A percentile compares a stretch with the other conserved stretches of the same genome.
Evolutionary conservation across 2,888 invertebrate species (phyloP).

Genomic region (Mesorhabditis spiculigera): DNA sequence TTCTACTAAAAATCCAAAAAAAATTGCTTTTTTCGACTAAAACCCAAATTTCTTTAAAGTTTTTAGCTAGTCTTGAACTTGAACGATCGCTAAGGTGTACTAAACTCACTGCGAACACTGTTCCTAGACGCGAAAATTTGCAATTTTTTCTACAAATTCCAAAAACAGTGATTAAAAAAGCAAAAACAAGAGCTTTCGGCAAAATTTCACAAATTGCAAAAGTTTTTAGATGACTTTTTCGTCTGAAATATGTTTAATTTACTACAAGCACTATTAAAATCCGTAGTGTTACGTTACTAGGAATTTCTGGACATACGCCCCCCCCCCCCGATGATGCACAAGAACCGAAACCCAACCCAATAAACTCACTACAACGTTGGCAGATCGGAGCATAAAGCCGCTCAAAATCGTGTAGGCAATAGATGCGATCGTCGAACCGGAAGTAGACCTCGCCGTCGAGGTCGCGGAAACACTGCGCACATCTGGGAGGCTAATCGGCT

Average conservation of each 20-base stretch:
- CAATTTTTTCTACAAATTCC: too few relatives aligned
- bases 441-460: conserved; percentile 96
- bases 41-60: too few relatives aligned
- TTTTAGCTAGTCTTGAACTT: too few relatives aligned
- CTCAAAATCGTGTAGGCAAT: conserved; percentile 37
- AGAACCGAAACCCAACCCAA: neutral
- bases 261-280: neutral
- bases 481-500: conserved; percentile 66
- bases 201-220: too few relatives aligned
- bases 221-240: neutral
- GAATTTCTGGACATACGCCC: neutral
- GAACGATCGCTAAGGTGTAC: too few relatives aligned
- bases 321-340: neutral
- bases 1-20: too few relatives aligned
- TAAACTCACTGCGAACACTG: too few relatives aligned
- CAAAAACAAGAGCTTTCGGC: too few relatives aligned
- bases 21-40: too few relatives aligned
- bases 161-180: too few relatives aligned
- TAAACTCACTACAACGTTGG: conserved; percentile 26
- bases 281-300: neutral
- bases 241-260: conserved; percentile 13
- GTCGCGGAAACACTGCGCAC: conserved; percentile 95
- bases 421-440: conserved; percentile 80
- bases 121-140: too few relatives aligned
- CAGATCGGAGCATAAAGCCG: conserved; percentile 35